Evolutionary conservation across 2,113 vertebrate species (phyloP), one percentile per base, ranked within the genome.

Genomic region (Aspidoscelis tigris): DNA sequence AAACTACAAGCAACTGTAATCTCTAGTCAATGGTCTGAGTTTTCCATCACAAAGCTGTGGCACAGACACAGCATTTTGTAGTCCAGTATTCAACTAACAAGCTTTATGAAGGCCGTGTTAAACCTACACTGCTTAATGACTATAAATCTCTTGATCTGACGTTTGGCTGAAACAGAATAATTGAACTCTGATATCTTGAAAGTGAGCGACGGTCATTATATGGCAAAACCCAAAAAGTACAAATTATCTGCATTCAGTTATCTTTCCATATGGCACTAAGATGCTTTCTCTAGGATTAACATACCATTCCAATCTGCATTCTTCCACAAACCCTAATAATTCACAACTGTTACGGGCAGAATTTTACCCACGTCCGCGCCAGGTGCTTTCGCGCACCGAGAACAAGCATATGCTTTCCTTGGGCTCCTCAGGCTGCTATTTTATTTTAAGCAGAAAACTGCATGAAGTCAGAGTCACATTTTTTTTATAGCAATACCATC

Each of bases 261-360:
- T 70, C 22, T 58, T 2, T 1, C 16, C 39, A 18, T 2, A 41
- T 33, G 21, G 53, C 80, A 76, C 20, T 12, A 76, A 87, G 7
- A 1, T 39, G 69, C n/a, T 39, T 18, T 61, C 12, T 18, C 58
- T 16, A 70, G 26, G 14, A 0, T 12, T 4, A 65, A 58, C 24
- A 14, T 10, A 64, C 22, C 12, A 47, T 61, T 50, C 16, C 53
- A 58, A 39, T 68, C 53, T 84, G 39, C 18, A 71, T 55, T 64
- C 24, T 41, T 50, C 44, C 55, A 71, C 21, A 58, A 68, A 33
- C 5, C 77, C 24, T 70, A 24, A 73, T 16, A 71, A 53, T 73
- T 10, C 43, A 21, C 26, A 70, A 70, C 21, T 53, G 81, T 83
- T 82, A 85, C 82, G 86, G 83, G 69, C 64, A 81, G 83, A 86